phyloP scores from a whole-genome alignment of 1,140 invertebrate genomes.

The Cepaea nemoralis region DNA sequence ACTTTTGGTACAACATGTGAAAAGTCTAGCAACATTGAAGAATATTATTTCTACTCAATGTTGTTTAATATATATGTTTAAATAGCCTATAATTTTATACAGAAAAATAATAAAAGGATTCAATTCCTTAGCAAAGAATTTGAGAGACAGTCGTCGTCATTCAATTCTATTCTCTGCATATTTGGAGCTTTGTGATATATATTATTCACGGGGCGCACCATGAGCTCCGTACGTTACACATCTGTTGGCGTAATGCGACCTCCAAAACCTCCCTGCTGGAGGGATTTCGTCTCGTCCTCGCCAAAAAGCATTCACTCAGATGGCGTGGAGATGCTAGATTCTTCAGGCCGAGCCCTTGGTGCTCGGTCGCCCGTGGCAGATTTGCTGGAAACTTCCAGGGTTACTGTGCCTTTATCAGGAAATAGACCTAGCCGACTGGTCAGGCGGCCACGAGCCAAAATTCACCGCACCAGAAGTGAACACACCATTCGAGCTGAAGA shows the following conservation, averaged over 20 bases:
- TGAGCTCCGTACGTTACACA: conserved; percentile 18
- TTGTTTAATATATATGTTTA: too few species aligned
- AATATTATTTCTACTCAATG: too few species aligned
- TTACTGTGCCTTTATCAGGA: background rate
- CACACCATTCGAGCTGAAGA: conserved; percentile 61
- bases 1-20: too few species aligned
- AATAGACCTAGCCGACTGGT: conserved; percentile 46
- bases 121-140: too few species aligned
- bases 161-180: too few species aligned
- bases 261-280: conserved; percentile 55
- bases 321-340: background rate
- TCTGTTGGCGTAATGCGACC: conserved; percentile 42
- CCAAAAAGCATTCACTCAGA: conserved; percentile 5
- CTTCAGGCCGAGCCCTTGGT: conserved; percentile 13
- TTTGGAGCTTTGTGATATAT: too few species aligned
- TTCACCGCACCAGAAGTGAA: conserved; percentile 67
- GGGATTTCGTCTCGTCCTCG: conserved; percentile 50
- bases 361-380: background rate
- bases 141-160: too few species aligned
- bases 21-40: too few species aligned
- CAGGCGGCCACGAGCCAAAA: conserved; percentile 59
- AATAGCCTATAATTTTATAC: too few species aligned
- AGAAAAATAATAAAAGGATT: too few species aligned
- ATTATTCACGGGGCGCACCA: background rate
- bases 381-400: background rate